Evolutionary conservation across 2,888 invertebrate species (phyloP).

Genomic region (Phymatocera aterrima): DNA sequence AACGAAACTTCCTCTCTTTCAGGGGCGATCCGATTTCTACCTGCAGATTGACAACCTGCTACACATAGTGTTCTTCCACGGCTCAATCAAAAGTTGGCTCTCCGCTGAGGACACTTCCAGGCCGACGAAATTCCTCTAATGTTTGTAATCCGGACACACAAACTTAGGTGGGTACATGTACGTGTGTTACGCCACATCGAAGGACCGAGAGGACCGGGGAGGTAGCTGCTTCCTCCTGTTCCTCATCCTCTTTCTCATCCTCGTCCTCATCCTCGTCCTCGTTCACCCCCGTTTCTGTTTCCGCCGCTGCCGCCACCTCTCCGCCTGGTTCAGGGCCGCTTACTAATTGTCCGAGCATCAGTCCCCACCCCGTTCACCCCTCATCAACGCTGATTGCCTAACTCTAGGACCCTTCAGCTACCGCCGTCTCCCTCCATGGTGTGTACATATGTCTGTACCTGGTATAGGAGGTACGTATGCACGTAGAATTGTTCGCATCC

Average conservation of each 20-base stretch:
- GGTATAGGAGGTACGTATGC: conserved; percentile 20
- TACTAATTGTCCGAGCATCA: conserved; percentile 47
- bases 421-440: conserved; percentile 49
- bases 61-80: neutral
- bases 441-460: conserved; percentile 32
- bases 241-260: conserved; percentile 40
- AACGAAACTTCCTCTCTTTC: neutral
- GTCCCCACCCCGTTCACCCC: conserved; percentile 54
- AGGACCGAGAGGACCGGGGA: conserved; percentile 5
- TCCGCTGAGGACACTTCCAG: neutral
- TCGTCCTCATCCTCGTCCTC: conserved; percentile 40
- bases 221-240: conserved; percentile 2
- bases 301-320: conserved; percentile 49
- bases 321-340: conserved; percentile 37
- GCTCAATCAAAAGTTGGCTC: conserved; percentile 14
- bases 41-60: neutral
- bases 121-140: conserved; percentile 21
- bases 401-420: conserved; percentile 56
- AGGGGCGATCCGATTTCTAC: neutral
- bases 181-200: too few species aligned
- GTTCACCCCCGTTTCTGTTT: conserved; percentile 54
- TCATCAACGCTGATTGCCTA: conserved; percentile 72
- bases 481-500: conserved; percentile 35
- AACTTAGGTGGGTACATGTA: neutral
- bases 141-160: conserved; percentile 60